Base-by-base conservation (phyloP, 2,797 vertebrate genomes). In the Euphonia xanthogaster region DNA sequence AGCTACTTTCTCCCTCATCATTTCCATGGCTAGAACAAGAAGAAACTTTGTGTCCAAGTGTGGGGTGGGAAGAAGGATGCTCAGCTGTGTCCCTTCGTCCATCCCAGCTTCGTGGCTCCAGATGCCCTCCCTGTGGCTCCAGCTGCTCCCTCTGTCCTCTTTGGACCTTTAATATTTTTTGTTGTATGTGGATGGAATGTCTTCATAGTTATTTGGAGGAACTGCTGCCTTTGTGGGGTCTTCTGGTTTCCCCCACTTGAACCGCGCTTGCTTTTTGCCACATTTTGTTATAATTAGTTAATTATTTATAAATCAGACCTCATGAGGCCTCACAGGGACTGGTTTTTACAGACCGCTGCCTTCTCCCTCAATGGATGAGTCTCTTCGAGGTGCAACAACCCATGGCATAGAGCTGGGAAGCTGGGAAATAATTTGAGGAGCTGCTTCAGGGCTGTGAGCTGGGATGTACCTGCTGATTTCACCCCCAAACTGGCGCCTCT, bases 241-340 rank as follows among this genome's bases (percentile, higher is more conserved):
- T 94, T 60, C 45, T 48, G 3, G 37, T 39, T 90, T 61, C 24
- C 12, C 13, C 9, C 17, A 2, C 48, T 40, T 3, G 2, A 86
- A 60, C 68, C 25, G 4, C 14, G 0, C 30, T 71, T 40, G 8
- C 30, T 65, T 22, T 16, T 18, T 40, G 42, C 63, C 42, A 83
- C 2, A 2, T 74, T 90, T 50, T 75, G 72, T 4, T 78, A 3
- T 12, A 30, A 62, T 79, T 61, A 65, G 14, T 24, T 57, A 50
- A 57, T 87, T 72, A 10, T 66, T 81, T 72, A 45, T 31, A 16
- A 39, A 25, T 44, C 12, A 76, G 75, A 8, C 67, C 23, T 68
- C 0, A 0, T 0, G 20, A 65, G 84, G 39, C 48, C 37, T 80
- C 4, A 0, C 68, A 24, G 45, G 24, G 51, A 24, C 39, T 58